phyloP scores from a whole-genome alignment of 2,888 invertebrate genomes.

The Acronicta psi region DNA sequence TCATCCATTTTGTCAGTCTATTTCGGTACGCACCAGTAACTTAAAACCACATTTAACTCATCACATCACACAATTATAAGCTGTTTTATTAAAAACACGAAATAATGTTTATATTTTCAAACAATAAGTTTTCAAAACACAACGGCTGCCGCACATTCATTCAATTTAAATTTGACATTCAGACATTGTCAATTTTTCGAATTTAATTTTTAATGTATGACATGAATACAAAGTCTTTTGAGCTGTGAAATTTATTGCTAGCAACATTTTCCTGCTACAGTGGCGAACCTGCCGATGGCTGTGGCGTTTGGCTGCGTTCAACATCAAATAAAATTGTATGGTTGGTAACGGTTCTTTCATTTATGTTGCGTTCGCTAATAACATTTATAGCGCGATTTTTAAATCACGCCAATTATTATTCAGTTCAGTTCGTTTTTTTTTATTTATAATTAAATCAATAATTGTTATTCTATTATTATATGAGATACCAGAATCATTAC shows the following conservation, averaged over 20 bases:
- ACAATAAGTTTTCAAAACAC: conserved; percentile 42
- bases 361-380: too few relatives aligned
- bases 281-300: background rate
- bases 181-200: conserved; percentile 45
- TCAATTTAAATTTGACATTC: conserved; percentile 47
- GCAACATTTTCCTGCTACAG: background rate
- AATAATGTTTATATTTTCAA: conserved; percentile 40
- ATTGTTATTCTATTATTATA: too few relatives aligned
- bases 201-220: conserved; percentile 4
- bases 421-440: too few relatives aligned
- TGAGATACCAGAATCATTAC: too few relatives aligned
- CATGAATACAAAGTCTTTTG: conserved; percentile 8
- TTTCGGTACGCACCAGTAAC: conserved; percentile 10
- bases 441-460: too few relatives aligned
- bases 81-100: conserved; percentile 2
- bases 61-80: conserved; percentile 15
- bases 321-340: too few relatives aligned
- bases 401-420: too few relatives aligned
- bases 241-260: background rate
- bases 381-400: too few relatives aligned
- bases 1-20: conserved; percentile 72
- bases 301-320: too few relatives aligned
- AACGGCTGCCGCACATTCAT: conserved; percentile 46
- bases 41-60: conserved; percentile 22
- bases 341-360: too few relatives aligned